Base-by-base conservation (phyloP, 2,113 vertebrate species). In the Nymphicus hollandicus region DNA sequence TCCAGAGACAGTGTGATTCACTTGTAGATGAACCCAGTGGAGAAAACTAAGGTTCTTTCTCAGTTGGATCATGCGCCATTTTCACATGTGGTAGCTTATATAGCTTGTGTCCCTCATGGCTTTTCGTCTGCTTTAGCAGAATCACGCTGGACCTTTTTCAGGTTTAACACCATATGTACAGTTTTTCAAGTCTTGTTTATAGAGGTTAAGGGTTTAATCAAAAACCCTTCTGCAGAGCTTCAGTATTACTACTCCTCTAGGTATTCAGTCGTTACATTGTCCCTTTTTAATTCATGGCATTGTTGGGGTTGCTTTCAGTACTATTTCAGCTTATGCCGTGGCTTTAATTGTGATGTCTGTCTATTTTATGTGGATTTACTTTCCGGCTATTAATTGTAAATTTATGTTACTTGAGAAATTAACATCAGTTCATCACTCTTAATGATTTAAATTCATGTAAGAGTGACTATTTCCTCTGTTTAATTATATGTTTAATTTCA, bases 11-110 rank as follows among this genome's bases (percentile, higher is more conserved):
- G 46, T 47, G 44, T 28, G 74, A 52, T 22, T 47, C 43, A 27
- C n/a, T 23, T 81, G 25, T 28, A 4, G 1, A 2, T 81, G 60
- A 77, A 35, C 17, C 28, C 33, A 11, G 16, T 25, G 31, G 35
- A 56, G 41, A 31, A 79, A 88, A 56, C 33, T 2, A 61, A 70
- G 82, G 18, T 63, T 66, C 20, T 74, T 85, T 85, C 50, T 90
- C 56, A 37, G 33, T 31, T 35, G 24, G 24, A 35, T 56, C 60
- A 49, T 3, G 3, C 0, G 0, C 56, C 79, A 7, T 44, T 41
- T 92, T 92, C 52, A n/a, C 1, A 1, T 61, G 46, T 44, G 6
- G 24, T 52, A 88, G 35, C 65, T 81, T 50, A 7, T 14, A 3
- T 8, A 88, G n/a, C 14, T 65, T 18, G 2, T 28, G 80, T 39